Evolutionary conservation across 64 coral and sea anemone species (phyloP).

Genomic region (Actinia tenebrosa): DNA sequence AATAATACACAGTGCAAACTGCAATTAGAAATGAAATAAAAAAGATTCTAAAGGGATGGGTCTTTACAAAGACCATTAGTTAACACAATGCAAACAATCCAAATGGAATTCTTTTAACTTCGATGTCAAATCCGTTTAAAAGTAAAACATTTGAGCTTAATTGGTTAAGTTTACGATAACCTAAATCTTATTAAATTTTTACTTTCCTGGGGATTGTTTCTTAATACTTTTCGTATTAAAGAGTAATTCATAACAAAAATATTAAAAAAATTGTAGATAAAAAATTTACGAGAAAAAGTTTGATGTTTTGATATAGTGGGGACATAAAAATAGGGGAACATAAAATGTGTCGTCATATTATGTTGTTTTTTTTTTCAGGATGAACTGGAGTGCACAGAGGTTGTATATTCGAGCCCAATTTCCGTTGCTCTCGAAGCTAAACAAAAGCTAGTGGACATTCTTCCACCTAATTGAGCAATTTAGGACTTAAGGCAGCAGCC

Average conservation of each 20-base stretch:
- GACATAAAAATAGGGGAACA: too few species aligned
- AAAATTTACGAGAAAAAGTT: neutral
- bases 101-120: neutral
- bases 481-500: neutral
- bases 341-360: neutral
- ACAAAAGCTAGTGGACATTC: neutral
- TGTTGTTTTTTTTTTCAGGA: neutral
- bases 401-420: neutral
- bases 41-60: neutral
- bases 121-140: neutral
- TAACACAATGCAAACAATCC: neutral
- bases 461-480: conserved; percentile 10
- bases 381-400: neutral
- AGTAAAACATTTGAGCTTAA: neutral
- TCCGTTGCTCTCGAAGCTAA: neutral
- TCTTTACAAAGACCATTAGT: neutral
- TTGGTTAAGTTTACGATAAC: neutral
- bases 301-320: neutral
- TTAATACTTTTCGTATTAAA: neutral
- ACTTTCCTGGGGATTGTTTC: neutral
- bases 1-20: neutral
- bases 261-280: neutral
- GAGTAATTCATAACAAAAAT: neutral
- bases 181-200: neutral
- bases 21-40: neutral